Evolutionary conservation across 2,888 invertebrate species (phyloP).

Genomic region (Trichogramma dendrolimi): DNA sequence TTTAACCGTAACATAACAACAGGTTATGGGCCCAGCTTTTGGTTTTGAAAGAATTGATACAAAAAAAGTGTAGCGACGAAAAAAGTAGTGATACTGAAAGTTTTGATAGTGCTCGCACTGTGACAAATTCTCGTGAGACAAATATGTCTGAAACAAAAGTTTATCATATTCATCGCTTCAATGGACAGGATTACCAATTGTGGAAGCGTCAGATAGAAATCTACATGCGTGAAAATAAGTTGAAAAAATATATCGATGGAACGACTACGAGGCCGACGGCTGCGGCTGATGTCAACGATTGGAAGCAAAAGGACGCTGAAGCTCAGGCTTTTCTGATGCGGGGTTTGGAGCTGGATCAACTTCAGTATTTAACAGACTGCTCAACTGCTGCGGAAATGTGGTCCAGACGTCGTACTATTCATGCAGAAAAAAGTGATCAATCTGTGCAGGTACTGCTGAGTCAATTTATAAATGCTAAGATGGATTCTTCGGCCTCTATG

Average conservation of each 20-base stretch:
- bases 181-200: constrained; percentile 22
- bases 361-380: constrained; percentile 18
- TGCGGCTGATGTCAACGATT: constrained; percentile 2
- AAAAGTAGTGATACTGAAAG: neutral
- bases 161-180: constrained; percentile 25
- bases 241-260: constrained; percentile 9
- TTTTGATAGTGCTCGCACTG: neutral
- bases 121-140: neutral
- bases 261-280: neutral
- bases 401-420: neutral
- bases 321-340: constrained; percentile 25
- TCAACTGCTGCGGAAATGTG: constrained; percentile 8
- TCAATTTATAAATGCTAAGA: constrained; percentile 15
- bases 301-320: constrained; percentile 22
- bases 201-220: constrained; percentile 28
- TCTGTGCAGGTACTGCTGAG: constrained; percentile 13
- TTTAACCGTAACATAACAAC: neutral
- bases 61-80: neutral
- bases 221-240: constrained; percentile 19
- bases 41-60: too few species aligned
- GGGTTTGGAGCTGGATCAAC: constrained; percentile 25
- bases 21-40: constrained; percentile 4
- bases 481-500: constrained; percentile 11
- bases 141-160: constrained; percentile 21
- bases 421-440: constrained; percentile 18